Percentiles rank a stretch among this genome's conserved stretches.
Evolutionary conservation across 2,113 vertebrate species (phyloP).

Genomic region (Heterotilapia buettikoferi): DNA sequence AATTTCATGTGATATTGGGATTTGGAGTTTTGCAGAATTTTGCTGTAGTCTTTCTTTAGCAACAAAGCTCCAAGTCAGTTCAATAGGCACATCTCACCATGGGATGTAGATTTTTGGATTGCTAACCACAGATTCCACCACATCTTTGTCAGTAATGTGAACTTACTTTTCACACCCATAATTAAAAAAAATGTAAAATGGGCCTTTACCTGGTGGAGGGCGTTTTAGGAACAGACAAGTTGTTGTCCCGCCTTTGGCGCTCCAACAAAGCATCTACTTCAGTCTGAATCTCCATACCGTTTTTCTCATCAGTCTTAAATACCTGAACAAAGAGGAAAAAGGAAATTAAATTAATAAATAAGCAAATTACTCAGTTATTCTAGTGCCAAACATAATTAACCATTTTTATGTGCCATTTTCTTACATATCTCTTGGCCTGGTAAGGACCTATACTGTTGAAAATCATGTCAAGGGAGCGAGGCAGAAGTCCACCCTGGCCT

Average conservation of each 20-base stretch:
- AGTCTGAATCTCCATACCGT: slow-evolving; percentile 88
- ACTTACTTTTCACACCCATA: neutral
- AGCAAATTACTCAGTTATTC: neutral
- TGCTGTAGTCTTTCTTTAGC: neutral
- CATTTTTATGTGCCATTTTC: neutral
- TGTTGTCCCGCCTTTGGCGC: slow-evolving; percentile 84
- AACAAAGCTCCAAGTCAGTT: neutral
- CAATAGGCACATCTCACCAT: neutral
- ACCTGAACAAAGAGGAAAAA: slow-evolving; percentile 67
- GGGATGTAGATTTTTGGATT: neutral
- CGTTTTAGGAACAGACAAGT: slow-evolving; percentile 70
- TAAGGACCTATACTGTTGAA: slow-evolving; percentile 88
- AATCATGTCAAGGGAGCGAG: slow-evolving; percentile 90
- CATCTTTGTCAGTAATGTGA: neutral
- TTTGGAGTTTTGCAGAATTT: neutral
- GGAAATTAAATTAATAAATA: neutral
- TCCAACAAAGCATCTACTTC: slow-evolving; percentile 92
- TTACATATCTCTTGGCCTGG: slow-evolving; percentile 93
- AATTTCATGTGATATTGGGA: neutral
- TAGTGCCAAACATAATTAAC: neutral
- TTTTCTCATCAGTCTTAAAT: slow-evolving; percentile 94
- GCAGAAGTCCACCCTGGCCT: slow-evolving; percentile 88
- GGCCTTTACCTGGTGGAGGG: slow-evolving; percentile 73
- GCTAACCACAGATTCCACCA: accelerated
- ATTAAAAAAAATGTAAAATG: accelerated